Conservation (phyloP, 2,797 vertebrate genomes). For the Poecilia gillii region DNA sequence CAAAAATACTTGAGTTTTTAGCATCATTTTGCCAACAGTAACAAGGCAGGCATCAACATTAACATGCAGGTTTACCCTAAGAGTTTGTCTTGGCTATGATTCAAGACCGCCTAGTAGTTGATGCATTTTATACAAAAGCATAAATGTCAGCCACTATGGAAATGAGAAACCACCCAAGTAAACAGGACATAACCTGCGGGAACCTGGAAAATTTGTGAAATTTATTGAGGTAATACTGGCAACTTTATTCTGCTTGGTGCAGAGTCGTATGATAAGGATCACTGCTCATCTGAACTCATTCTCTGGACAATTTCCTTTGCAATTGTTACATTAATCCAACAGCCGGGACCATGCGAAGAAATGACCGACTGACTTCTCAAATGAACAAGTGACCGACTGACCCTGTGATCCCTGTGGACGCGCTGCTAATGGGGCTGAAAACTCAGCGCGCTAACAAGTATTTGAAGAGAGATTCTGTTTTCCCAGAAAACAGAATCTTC, state of each 20-base stretch:
- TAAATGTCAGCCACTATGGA: not conserved
- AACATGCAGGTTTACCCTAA: not conserved
- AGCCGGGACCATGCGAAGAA: not conserved
- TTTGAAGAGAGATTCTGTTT: not conserved
- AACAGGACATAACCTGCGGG: not conserved
- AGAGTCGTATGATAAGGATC: not conserved
- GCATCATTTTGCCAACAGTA: not conserved
- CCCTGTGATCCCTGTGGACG: not conserved
- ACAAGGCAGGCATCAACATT: not conserved
- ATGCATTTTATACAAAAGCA: not conserved
- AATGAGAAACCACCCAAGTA: not conserved
- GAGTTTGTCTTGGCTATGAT: not conserved
- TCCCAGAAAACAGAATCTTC: no score
- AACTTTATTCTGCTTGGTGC: not conserved
- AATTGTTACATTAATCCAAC: constrained; percentile 8
- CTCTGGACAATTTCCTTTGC: not conserved
- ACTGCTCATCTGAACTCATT: not conserved
- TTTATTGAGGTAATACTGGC: not conserved
- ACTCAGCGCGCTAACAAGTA: not conserved
- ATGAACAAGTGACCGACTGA: constrained; percentile 4
- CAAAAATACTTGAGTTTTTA: not conserved
- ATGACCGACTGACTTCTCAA: constrained; percentile 8
- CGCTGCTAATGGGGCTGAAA: not conserved
- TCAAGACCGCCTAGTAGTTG: not conserved
- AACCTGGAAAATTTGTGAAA: not conserved